These are phyloP conservation scores for Arenaria interpres DNA, from an alignment of 2,113 vertebrate genomes.

Conservation along the genomic window DNA sequence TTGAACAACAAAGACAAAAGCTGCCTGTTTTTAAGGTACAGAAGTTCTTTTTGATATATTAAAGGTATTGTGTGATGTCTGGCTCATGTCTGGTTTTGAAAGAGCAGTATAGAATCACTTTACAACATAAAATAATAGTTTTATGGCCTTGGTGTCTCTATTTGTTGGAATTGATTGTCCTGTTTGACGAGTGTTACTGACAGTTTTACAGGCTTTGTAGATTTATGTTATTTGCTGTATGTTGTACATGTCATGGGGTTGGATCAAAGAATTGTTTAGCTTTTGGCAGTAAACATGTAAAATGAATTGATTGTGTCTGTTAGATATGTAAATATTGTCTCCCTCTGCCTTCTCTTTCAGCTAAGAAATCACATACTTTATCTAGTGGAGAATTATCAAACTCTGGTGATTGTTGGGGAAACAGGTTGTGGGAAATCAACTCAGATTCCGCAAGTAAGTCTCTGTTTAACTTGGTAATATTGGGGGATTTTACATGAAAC, in stretches of 20 bases:
- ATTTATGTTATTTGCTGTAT: neutral
- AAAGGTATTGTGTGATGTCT: neutral
- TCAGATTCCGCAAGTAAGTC: slow-evolving; percentile 91
- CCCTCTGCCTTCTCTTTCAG: slow-evolving; percentile 76
- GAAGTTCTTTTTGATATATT: neutral
- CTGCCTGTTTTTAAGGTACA: slow-evolving; percentile 95
- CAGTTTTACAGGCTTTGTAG: neutral
- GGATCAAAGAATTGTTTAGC: neutral
- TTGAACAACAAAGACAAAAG: slow-evolving; percentile 97
- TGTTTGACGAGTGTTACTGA: neutral
- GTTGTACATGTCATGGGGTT: neutral
- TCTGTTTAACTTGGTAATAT: neutral
- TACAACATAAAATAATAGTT: neutral
- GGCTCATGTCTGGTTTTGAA: neutral
- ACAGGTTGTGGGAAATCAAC: slow-evolving; percentile 98
- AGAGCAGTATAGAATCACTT: neutral
- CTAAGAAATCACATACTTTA: slow-evolving; percentile 98
- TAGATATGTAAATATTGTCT: neutral
- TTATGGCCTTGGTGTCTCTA: neutral
- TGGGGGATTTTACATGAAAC: neutral
- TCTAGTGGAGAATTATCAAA: slow-evolving; percentile 93
- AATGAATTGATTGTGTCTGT: neutral
- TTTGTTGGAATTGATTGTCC: neutral
- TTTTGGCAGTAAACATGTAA: neutral
- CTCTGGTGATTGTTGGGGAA: slow-evolving; percentile 95